Conservation (phyloP, 2,113 vertebrate genomes). For the Baryphthengus martii region DNA sequence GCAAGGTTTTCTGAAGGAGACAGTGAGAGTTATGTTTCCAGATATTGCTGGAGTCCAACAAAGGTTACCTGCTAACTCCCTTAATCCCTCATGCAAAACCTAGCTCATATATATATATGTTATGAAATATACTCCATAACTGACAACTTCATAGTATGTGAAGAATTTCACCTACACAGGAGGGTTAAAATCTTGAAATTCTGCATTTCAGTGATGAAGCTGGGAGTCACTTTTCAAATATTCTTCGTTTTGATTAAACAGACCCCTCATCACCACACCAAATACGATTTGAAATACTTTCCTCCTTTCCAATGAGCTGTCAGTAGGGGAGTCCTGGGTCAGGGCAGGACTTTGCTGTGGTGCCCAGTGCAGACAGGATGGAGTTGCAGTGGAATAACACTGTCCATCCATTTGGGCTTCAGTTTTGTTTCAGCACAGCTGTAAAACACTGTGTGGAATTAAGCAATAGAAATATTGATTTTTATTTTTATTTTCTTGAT, state of each 20-base stretch:
- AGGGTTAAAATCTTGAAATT: background rate
- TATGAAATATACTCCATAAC: background rate
- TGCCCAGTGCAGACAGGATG: background rate
- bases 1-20: conserved; percentile 35
- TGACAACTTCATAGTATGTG: background rate
- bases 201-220: background rate
- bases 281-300: background rate
- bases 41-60: background rate
- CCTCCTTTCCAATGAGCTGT: background rate
- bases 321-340: background rate
- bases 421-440: background rate
- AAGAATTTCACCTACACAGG: background rate
- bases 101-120: background rate
- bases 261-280: background rate
- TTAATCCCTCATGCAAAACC: background rate
- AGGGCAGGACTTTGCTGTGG: background rate
- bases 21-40: background rate
- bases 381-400: background rate
- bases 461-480: background rate
- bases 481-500: background rate
- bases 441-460: background rate
- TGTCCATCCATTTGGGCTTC: background rate
- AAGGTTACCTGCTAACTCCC: background rate
- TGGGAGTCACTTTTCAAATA: background rate
- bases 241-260: background rate